A percentile compares a stretch with the other conserved stretches of the same genome.
phyloP scores from a whole-genome alignment of 2,888 invertebrate genomes.

The Hartigia nigra region DNA sequence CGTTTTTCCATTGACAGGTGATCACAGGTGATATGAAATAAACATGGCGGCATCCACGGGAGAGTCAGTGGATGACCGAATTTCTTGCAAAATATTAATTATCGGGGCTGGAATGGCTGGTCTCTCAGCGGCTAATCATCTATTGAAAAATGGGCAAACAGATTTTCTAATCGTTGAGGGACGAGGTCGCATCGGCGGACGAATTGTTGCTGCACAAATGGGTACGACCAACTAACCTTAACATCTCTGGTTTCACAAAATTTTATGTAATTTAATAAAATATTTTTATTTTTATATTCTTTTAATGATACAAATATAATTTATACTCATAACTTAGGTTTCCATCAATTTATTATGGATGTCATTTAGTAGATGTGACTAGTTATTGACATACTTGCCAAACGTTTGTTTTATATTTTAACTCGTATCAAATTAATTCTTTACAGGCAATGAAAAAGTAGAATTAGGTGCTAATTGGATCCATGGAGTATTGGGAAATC shows the following conservation, averaged over 20 bases:
- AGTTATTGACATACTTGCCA: background rate
- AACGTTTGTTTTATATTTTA: background rate
- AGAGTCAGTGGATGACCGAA: constrained; percentile 55
- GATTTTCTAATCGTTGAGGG: constrained; percentile 87
- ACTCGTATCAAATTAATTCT: constrained; percentile 6
- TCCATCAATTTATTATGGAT: background rate
- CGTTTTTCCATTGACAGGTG: constrained; percentile 12
- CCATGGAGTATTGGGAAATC: constrained; percentile 90
- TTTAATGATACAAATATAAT: background rate
- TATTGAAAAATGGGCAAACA: constrained; percentile 81
- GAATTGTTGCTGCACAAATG: constrained; percentile 81
- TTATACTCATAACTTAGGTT: background rate
- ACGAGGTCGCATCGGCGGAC: constrained; percentile 82
- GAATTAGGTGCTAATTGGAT: constrained; percentile 95
- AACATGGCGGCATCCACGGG: constrained; percentile 64
- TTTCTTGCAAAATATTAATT: constrained; percentile 78
- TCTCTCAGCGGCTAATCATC: constrained; percentile 84
- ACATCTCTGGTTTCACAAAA: background rate
- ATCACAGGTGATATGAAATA: constrained; percentile 18
- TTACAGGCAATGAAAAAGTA: constrained; percentile 68
- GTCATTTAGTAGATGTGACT: background rate
- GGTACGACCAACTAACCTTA: constrained; percentile 64
- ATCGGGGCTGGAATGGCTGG: constrained; percentile 90
- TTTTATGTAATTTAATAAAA: background rate
- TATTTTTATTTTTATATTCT: background rate